phyloP scores from a whole-genome alignment of 2,797 vertebrate genomes.

The Protosalanx chinensis region DNA sequence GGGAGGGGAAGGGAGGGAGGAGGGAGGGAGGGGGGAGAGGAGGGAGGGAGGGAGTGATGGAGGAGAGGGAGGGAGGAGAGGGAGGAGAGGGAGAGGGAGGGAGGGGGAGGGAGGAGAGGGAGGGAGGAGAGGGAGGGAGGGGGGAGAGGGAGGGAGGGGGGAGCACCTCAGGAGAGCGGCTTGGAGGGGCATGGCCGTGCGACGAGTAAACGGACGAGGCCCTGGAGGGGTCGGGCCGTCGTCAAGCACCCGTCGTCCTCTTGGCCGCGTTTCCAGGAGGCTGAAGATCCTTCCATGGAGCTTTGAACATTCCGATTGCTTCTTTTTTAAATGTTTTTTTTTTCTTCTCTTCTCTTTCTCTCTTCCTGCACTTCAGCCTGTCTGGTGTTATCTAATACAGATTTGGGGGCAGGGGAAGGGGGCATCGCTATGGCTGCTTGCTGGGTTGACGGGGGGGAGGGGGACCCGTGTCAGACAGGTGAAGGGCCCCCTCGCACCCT shows the following conservation, averaged over 20 bases:
- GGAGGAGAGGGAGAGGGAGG: too few species aligned
- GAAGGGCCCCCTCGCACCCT: background rate
- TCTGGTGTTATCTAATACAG: conserved; percentile 11
- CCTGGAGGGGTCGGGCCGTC: conserved; percentile 55
- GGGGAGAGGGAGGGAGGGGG: background rate
- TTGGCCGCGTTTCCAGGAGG: conserved; percentile 49
- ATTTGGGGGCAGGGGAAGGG: background rate
- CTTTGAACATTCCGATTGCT: conserved; percentile 25
- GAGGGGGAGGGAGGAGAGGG: too few species aligned
- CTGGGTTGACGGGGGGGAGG: too few species aligned
- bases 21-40: too few species aligned
- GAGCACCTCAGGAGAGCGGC: conserved; percentile 45
- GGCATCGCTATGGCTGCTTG: conserved; percentile 3
- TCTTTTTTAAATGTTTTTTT: conserved; percentile 21
- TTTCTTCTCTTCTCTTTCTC: conserved; percentile 8
- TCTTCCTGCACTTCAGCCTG: conserved; percentile 24
- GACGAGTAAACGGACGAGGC: conserved; percentile 58
- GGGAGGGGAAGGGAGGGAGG: too few species aligned
- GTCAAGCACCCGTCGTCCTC: conserved; percentile 57
- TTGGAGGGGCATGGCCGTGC: conserved; percentile 54
- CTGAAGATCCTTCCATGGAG: conserved; percentile 45
- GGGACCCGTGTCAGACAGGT: background rate
- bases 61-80: too few species aligned
- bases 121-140: background rate
- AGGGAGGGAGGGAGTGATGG: too few species aligned